Evolutionary conservation across 35 echinoderm and acorn worm genomes (phyloP).

Genomic region (Diadema setosum): DNA sequence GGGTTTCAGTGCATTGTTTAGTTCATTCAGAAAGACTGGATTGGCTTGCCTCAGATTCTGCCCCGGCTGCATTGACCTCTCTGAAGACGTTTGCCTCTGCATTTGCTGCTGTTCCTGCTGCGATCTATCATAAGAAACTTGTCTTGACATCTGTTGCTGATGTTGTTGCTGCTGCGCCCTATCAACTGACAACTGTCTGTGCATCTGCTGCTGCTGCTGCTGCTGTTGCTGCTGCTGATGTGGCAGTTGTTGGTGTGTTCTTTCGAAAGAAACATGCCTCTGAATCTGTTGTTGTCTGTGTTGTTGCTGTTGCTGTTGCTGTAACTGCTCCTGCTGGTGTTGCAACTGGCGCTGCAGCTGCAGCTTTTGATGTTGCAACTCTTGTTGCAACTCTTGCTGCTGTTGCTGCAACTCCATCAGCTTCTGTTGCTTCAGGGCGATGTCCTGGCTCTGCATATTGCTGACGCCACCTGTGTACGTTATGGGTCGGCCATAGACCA

Average conservation of each 20-base stretch:
- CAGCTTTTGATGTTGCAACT: not conserved
- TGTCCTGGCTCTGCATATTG: not conserved
- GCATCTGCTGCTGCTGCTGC: not conserved
- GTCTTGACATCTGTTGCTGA: too few relatives aligned
- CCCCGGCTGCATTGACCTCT: not conserved
- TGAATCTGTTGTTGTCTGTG: not conserved
- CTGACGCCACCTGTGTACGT: not conserved
- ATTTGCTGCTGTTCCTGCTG: not conserved
- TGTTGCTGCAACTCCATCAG: not conserved
- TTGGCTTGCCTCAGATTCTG: constrained; percentile 19
- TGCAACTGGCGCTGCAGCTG: not conserved
- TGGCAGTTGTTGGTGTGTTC: too few relatives aligned
- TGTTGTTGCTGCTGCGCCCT: not conserved
- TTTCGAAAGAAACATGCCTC: too few relatives aligned
- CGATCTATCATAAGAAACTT: too few relatives aligned
- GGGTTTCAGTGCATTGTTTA: constrained; percentile 13
- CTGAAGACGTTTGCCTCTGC: not conserved
- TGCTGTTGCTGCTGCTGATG: not conserved
- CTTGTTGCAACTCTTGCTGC: not conserved
- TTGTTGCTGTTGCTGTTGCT: not conserved
- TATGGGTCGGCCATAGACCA: not conserved
- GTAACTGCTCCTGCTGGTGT: not conserved
- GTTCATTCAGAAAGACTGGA: constrained; percentile 26
- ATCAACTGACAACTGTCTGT: not conserved
- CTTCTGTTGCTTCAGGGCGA: not conserved